Evolutionary conservation across 2,113 vertebrate genomes (phyloP).

Genomic region (Chionodraco myersi): DNA sequence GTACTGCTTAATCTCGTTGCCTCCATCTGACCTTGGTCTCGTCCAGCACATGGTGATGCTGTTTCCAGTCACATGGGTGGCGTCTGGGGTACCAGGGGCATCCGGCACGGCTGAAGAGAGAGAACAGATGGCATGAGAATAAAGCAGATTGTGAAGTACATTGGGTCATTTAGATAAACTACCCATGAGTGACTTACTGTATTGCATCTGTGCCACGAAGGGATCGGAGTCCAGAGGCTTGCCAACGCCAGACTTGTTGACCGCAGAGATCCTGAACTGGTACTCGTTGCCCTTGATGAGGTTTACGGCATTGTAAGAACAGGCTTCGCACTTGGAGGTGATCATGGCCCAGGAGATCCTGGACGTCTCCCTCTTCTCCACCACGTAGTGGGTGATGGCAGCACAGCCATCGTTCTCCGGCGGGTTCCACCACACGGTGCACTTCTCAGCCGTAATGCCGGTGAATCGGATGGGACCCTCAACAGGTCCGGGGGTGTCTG

Average conservation of each 20-base stretch:
- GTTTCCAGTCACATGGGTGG: constrained; percentile 92
- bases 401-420: constrained; percentile 96
- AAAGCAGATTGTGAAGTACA: neutral
- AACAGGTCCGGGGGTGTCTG: constrained; percentile 94
- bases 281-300: constrained; percentile 98
- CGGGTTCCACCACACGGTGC: constrained; percentile 96
- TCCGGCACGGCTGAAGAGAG: constrained; percentile 89
- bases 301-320: constrained; percentile 90
- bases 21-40: constrained; percentile 93
- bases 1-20: constrained; percentile 96
- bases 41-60: constrained; percentile 96
- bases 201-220: constrained; percentile 93
- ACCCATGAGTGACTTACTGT: constrained; percentile 87
- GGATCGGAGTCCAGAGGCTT: constrained; percentile 94
- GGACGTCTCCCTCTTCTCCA: constrained; percentile 98
- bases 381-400: constrained; percentile 90
- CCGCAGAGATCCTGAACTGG: constrained; percentile 97
- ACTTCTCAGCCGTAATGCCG: constrained; percentile 94
- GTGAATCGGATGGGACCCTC: constrained; percentile 96
- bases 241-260: constrained; percentile 95
- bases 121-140: neutral
- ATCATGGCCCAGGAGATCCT: constrained; percentile 95
- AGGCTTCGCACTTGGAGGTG: constrained; percentile 94
- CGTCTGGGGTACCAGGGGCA: constrained; percentile 94
- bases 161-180: neutral